Evolutionary conservation across 2,113 vertebrate genomes (phyloP), one percentile per base, ranked within the genome.

Genomic region (Epinephelus cyanopodus): DNA sequence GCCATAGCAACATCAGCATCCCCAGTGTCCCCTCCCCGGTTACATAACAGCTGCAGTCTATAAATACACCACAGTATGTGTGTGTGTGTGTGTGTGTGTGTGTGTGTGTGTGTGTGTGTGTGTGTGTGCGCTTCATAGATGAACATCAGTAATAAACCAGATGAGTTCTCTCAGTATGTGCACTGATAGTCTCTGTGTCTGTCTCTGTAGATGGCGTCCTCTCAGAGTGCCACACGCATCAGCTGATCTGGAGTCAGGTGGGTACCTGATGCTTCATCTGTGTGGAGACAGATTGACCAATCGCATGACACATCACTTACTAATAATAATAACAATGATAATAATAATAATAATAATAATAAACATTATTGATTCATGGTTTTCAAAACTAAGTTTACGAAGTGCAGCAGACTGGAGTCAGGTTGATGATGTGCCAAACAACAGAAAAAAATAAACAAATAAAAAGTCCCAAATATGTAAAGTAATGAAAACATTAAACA

Each of bases 41-140:
- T 78, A 84, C 18, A 62, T 85, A 85, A 85, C 64, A 61, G 45
- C 81, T 78, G 82, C 78, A 74, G 69, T 81, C 77, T 77, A 77
- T 81, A 73, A 84, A 87, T 73, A 82, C 74, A 61, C 39, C 25
- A 15, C 4, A 6, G 11, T 21, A 21, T 29, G 37, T 58, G 62
- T 23, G 27, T 42, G 45, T 60, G 19, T 37, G 53, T 52, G 23
- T 50, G 42, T 33, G 60, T 73, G 21, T 75, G 53, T n/a, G n/a
- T n/a, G n/a, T n/a, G n/a, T n/a, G n/a, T n/a, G n/a, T 74, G 62
- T 67, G 61, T 77, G 67, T 45, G 33, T 57, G 63, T 56, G 23
- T 29, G 39, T 37, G 60, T 57, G 13, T 25, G 25, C 52, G 72
- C 63, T 56, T 15, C 3, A 9, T 48, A 66, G 14, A 47, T 54